Percentiles rank a stretch among this genome's conserved stretches.
Conservation (phyloP, 1,140 invertebrate species). For the Drosophila serrata region DNA sequence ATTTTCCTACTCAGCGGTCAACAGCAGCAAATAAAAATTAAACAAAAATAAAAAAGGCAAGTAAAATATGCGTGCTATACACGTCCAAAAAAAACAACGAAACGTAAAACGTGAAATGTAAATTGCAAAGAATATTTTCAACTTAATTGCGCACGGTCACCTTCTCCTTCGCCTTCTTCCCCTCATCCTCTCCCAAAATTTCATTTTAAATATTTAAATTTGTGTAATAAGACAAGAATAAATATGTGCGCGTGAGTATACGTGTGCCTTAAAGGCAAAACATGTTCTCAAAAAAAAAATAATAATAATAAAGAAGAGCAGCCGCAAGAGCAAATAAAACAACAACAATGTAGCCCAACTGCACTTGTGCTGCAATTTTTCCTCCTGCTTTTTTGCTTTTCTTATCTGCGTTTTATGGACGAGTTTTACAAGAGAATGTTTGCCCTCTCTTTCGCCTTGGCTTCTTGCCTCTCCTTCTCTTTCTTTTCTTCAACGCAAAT, state of each 20-base stretch:
- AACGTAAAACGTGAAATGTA: conserved; percentile 11
- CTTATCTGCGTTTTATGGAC: conserved; percentile 64
- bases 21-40: conserved; percentile 23
- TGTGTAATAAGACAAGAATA: conserved; percentile 46
- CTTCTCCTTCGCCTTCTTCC: not conserved
- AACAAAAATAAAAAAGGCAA: too few species aligned
- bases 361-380: conserved; percentile 47
- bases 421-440: conserved; percentile 66
- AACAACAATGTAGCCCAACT: conserved; percentile 44
- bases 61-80: conserved; percentile 47
- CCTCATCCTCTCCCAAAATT: not conserved
- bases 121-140: conserved; percentile 59
- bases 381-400: conserved; percentile 16
- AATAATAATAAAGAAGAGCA: conserved; percentile 7
- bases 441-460: conserved; percentile 5
- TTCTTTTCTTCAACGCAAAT: conserved; percentile 11
- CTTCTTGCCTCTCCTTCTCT: conserved; percentile 2
- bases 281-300: conserved; percentile 7
- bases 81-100: conserved; percentile 27
- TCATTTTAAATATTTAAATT: conserved; percentile 52
- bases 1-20: conserved; percentile 68
- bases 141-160: conserved; percentile 60
- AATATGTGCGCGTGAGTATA: not conserved
- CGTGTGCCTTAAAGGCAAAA: conserved; percentile 33
- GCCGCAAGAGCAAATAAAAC: conserved; percentile 14